These are phyloP conservation scores for Eupelmus urozonus DNA, from an alignment of 2,888 invertebrate genomes.

Conservation along the genomic window DNA sequence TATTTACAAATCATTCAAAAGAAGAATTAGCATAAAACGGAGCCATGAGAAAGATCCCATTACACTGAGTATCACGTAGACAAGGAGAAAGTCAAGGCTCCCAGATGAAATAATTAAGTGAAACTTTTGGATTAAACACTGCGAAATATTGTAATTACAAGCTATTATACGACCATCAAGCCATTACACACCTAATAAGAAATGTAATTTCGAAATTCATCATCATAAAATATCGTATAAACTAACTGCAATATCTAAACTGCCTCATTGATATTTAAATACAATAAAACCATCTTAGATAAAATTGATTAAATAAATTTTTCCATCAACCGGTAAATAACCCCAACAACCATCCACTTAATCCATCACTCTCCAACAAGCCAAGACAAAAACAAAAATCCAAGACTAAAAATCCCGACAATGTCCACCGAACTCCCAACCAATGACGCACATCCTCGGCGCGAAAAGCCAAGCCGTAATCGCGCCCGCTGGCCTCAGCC, in stretches of 20 bases:
- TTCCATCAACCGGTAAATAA: too few relatives aligned
- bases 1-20: not conserved
- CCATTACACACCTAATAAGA: not conserved
- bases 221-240: too few relatives aligned
- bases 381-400: too few relatives aligned
- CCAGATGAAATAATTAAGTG: constrained; percentile 47
- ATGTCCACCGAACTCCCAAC: too few relatives aligned
- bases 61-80: constrained; percentile 34
- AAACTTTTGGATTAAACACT: constrained; percentile 37
- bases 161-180: not conserved
- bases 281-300: too few relatives aligned
- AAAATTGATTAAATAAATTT: too few relatives aligned
- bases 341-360: too few relatives aligned
- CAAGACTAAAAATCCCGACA: too few relatives aligned
- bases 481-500: constrained; percentile 13
- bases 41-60: constrained; percentile 30
- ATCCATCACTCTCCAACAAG: too few relatives aligned
- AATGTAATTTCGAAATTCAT: not conserved
- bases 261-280: too few relatives aligned
- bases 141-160: constrained; percentile 38
- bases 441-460: too few relatives aligned
- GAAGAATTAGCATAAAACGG: constrained; percentile 7
- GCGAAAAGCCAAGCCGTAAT: constrained; percentile 32
- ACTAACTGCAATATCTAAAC: constrained; percentile 2
- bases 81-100: constrained; percentile 35